Base-by-base conservation (phyloP, 2,888 invertebrate genomes). In the Koerneria pararmatus region DNA sequence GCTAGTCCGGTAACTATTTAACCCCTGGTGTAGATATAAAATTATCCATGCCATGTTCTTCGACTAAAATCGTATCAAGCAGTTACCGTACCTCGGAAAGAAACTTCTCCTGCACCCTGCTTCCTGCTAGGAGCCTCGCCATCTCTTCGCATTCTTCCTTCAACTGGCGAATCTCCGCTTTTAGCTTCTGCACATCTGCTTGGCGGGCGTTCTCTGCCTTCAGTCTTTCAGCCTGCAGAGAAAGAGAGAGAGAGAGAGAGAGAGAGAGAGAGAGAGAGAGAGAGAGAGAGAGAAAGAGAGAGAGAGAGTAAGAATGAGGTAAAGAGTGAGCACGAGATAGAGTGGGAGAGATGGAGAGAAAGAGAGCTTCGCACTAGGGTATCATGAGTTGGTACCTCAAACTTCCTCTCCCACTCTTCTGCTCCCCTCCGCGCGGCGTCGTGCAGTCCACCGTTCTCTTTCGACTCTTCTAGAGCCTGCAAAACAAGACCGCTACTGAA, bases 391-490 rank as follows among this genome's bases (percentile, higher is more conserved):
- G n/a, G n/a, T n/a, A n/a, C 53, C 53, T 51, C 15, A n/a, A 51
- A 8, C 53, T 51, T 51, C 53, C 53, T 51, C 22, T 51, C 53
- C 53, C 53, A 51, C 24, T 51, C 53, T 15, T 22, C 22, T 6
- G 19, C 24, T 15, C 35, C 37, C n/a, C 29, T 6, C 37, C 62
- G 51, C 32, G 29, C 53, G n/a, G 62, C 51, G 27, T 62, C 62
- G 27, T 11, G 34, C 24, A 53, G 27, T 53, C 62, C 62, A 35
- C 62, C 62, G 53, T 62, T 62, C 35, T 62, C 62, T 35, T 62
- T 62, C 27, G 22, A 62, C 37, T 62, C 62, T 8, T 62, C 62
- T 8, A 53, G 62, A 22, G 53, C 53, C 57, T 57, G 22, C 8
- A 15, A 51, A 22, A 15, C n/a, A n/a, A n/a, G n/a, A n/a, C n/a